Conservation (phyloP, 2,797 vertebrate species). For the Acipenser transmontanus region DNA sequence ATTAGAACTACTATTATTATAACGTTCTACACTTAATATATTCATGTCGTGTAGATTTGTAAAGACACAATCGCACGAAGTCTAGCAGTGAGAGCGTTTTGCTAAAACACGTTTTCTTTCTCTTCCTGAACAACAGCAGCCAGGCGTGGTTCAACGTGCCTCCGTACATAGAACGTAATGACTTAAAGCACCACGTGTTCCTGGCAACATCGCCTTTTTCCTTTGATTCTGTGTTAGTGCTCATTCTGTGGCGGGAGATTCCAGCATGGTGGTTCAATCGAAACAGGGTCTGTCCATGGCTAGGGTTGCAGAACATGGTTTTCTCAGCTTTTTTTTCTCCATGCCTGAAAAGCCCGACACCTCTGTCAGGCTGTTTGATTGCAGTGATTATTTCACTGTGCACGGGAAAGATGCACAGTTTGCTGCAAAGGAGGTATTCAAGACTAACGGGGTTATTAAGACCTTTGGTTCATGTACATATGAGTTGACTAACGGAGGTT, state of each 20-base stretch:
- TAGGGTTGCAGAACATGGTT: constrained; percentile 66
- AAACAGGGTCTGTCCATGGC: constrained; percentile 81
- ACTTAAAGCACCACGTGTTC: not conserved
- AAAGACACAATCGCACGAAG: too few species aligned
- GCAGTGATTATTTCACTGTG: constrained; percentile 82
- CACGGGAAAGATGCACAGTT: constrained; percentile 84
- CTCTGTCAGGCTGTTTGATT: constrained; percentile 85
- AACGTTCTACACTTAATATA: too few species aligned
- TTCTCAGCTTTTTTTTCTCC: constrained; percentile 71
- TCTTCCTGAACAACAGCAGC: too few species aligned
- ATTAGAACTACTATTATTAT: too few species aligned
- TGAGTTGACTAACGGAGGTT: not conserved
- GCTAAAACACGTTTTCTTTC: too few species aligned
- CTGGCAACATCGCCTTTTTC: constrained; percentile 15
- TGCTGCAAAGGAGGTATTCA: constrained; percentile 85
- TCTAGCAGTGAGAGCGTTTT: too few species aligned
- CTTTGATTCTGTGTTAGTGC: constrained; percentile 17
- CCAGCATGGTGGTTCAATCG: constrained; percentile 77
- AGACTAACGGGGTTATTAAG: constrained; percentile 85
- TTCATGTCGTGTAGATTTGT: too few species aligned
- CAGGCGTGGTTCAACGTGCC: too few species aligned
- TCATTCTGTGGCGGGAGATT: constrained; percentile 60
- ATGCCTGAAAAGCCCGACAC: constrained; percentile 85
- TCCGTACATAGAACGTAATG: too few species aligned
- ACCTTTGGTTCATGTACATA: constrained; percentile 71